Evolutionary conservation across 2,888 invertebrate species (phyloP).

Genomic region (Cosmia trapezina): DNA sequence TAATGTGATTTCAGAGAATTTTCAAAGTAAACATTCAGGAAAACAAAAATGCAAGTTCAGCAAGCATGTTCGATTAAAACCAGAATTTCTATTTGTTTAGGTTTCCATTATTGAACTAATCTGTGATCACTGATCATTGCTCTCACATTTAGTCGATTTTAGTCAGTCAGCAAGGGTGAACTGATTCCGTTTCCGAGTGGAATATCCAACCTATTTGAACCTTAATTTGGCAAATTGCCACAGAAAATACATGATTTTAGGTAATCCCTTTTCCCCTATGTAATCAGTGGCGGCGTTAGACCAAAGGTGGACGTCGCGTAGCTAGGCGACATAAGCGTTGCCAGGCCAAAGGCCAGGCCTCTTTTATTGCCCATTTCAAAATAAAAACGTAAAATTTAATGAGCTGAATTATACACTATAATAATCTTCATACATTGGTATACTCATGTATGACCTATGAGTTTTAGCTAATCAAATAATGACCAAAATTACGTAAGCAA

Average conservation of each 20-base stretch:
- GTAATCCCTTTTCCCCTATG: neutral
- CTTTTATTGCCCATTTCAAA: too few species aligned
- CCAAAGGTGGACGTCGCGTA: too few species aligned
- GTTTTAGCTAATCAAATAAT: too few species aligned
- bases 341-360: too few species aligned
- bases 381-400: too few species aligned
- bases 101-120: neutral
- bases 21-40: neutral
- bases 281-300: too few species aligned
- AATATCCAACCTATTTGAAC: neutral
- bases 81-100: constrained; percentile 7
- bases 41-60: neutral
- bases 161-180: neutral
- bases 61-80: neutral
- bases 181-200: neutral
- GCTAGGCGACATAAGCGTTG: too few species aligned
- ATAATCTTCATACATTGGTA: too few species aligned
- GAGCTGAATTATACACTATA: too few species aligned
- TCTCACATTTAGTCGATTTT: neutral
- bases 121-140: neutral
- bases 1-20: neutral
- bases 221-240: neutral
- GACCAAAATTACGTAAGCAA: too few species aligned
- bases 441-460: too few species aligned
- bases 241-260: neutral